phyloP scores from a whole-genome alignment of 2,888 invertebrate species.

The Vesta saturnalis region DNA sequence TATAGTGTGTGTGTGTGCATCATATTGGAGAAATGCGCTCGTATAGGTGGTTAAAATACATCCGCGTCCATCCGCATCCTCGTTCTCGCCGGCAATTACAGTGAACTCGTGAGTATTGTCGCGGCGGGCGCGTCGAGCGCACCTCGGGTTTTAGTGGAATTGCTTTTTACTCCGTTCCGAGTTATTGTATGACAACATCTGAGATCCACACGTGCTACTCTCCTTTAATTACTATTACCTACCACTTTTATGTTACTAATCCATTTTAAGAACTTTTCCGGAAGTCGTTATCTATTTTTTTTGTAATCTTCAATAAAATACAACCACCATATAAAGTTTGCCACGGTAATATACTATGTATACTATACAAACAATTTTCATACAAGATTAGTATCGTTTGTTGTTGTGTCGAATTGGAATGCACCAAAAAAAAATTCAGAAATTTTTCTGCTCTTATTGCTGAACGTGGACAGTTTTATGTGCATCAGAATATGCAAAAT shows the following conservation, averaged over 20 bases:
- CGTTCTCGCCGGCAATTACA: constrained; percentile 54
- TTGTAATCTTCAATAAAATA: constrained; percentile 23
- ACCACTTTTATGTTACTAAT: constrained; percentile 59
- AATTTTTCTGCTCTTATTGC: constrained; percentile 27
- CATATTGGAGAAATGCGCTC: constrained; percentile 20
- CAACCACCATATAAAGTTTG: constrained; percentile 17
- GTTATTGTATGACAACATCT: constrained; percentile 55
- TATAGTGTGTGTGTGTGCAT: too few species aligned
- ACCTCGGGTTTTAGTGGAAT: constrained; percentile 57
- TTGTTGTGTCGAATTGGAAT: constrained; percentile 26
- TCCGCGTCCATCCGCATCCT: constrained; percentile 37
- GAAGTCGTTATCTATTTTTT: constrained; percentile 24
- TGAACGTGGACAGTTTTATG: too few species aligned
- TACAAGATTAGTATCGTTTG: constrained; percentile 28
- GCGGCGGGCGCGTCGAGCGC: constrained; percentile 45
- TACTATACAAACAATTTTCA: constrained; percentile 28
- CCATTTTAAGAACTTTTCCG: constrained; percentile 51
- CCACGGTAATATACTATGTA: constrained; percentile 16
- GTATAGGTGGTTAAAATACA: constrained; percentile 29
- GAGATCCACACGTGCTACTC: constrained; percentile 52
- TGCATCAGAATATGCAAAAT: too few species aligned
- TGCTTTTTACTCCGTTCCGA: constrained; percentile 55
- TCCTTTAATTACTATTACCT: constrained; percentile 59
- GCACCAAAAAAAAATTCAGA: constrained; percentile 29
- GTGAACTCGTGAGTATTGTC: constrained; percentile 52